phyloP scores from a whole-genome alignment of 2,797 vertebrate species.

The Spizella passerina region DNA sequence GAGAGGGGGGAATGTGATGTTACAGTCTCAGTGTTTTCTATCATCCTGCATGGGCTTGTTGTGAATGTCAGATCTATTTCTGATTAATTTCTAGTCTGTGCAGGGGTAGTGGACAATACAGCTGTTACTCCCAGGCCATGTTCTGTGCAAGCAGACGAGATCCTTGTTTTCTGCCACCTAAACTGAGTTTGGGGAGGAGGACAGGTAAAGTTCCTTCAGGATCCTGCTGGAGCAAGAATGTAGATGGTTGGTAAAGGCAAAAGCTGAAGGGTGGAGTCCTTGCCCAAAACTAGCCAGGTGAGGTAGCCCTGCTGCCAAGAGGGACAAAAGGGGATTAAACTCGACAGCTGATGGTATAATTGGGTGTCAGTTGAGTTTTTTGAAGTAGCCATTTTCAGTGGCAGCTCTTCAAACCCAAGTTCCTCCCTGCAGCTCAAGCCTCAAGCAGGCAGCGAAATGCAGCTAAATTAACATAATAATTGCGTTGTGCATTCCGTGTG shows the following conservation, averaged over 20 bases:
- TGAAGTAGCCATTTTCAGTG: neutral
- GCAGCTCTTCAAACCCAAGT: neutral
- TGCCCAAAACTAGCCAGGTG: neutral
- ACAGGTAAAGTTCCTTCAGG: neutral
- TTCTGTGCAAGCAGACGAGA: neutral
- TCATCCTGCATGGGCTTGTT: too few relatives aligned
- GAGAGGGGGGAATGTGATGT: too few relatives aligned
- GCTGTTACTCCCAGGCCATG: neutral
- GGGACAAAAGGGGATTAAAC: neutral
- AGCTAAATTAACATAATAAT: constrained; percentile 31
- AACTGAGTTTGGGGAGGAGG: neutral
- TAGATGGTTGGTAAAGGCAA: neutral
- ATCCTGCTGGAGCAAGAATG: neutral
- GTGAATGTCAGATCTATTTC: too few relatives aligned
- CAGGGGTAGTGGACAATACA: too few relatives aligned
- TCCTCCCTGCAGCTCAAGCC: neutral
- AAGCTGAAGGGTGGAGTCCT: neutral
- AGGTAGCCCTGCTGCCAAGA: neutral
- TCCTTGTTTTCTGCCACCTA: neutral
- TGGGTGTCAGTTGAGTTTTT: neutral
- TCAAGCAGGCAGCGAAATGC: neutral
- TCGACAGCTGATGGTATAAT: neutral
- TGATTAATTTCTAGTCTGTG: too few relatives aligned
- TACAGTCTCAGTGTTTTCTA: too few relatives aligned
- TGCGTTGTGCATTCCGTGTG: neutral